These are phyloP conservation scores for Morone saxatilis DNA, from an alignment of 2,113 vertebrate species.

Conservation along the genomic window DNA sequence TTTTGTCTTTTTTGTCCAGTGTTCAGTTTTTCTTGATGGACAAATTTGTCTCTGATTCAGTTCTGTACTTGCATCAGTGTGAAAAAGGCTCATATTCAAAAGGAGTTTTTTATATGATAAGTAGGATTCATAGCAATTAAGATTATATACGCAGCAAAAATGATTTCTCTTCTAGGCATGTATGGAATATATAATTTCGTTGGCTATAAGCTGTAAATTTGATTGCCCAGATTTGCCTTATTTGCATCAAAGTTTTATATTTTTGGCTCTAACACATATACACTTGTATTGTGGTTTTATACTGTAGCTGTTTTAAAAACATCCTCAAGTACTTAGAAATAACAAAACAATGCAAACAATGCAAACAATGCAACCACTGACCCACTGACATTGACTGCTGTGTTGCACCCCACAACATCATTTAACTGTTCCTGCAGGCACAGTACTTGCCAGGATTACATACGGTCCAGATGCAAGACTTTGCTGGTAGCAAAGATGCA, in stretches of 20 bases:
- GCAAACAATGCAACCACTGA: background rate
- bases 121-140: background rate
- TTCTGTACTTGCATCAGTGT: background rate
- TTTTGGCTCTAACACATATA: too few relatives aligned
- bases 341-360: background rate
- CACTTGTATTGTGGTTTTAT: background rate
- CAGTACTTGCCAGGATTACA: slow-evolving; percentile 41
- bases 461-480: slow-evolving; percentile 30
- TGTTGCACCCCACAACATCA: slow-evolving; percentile 15
- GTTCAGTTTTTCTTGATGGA: background rate
- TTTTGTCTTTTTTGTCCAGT: background rate
- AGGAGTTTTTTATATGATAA: background rate
- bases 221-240: background rate
- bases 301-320: background rate
- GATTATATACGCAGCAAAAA: background rate
- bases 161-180: background rate
- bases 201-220: background rate
- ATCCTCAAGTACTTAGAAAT: background rate
- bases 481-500: slow-evolving; percentile 37
- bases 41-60: background rate
- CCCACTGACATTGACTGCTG: slow-evolving; percentile 25
- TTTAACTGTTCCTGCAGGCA: slow-evolving; percentile 20
- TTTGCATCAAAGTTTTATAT: background rate
- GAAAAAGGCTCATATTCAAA: background rate
- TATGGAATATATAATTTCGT: background rate